Evolutionary conservation across 2,888 invertebrate species (phyloP), one percentile per base, ranked within the genome.

Genomic region (Heteromyza rotundicornis): DNA sequence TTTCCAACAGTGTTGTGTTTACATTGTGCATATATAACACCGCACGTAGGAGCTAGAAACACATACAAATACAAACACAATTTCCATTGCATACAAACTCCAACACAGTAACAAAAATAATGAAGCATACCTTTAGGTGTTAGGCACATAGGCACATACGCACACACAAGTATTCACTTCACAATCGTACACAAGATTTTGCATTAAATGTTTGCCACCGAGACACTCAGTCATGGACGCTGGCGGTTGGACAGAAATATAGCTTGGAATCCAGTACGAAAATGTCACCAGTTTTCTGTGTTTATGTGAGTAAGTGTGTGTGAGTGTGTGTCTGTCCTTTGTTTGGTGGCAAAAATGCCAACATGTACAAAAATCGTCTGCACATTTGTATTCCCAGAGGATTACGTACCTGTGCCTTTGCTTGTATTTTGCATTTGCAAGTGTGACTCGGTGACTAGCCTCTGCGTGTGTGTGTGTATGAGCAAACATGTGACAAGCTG

Each of bases 41-140:
- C n/a, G n/a, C n/a, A n/a, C n/a, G n/a, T n/a, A n/a, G n/a, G n/a
- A n/a, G n/a, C n/a, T n/a, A n/a, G n/a, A n/a, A n/a, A n/a, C n/a
- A n/a, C n/a, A n/a, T n/a, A n/a, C n/a, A n/a, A n/a, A n/a, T n/a
- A n/a, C n/a, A n/a, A n/a, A n/a, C n/a, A n/a, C n/a, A n/a, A n/a
- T n/a, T n/a, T n/a, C n/a, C n/a, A n/a, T n/a, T n/a, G n/a, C n/a
- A n/a, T n/a, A n/a, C n/a, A n/a, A n/a, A n/a, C n/a, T n/a, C n/a
- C n/a, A n/a, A n/a, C n/a, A n/a, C n/a, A n/a, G n/a, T n/a, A n/a
- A n/a, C n/a, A 75, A 75, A 74, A 74, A 75, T 76, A 76, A 75
- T 76, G 74, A 70, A 72, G 75, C 75, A 72, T 70, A 68, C 65
- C 75, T 70, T 68, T 62, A 64, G 72, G 75, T 72, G 60, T 62